A percentile compares a stretch with the other conserved stretches of the same genome.
Evolutionary conservation across 2,888 invertebrate genomes (phyloP).

Genomic region (Philaethria dido): DNA sequence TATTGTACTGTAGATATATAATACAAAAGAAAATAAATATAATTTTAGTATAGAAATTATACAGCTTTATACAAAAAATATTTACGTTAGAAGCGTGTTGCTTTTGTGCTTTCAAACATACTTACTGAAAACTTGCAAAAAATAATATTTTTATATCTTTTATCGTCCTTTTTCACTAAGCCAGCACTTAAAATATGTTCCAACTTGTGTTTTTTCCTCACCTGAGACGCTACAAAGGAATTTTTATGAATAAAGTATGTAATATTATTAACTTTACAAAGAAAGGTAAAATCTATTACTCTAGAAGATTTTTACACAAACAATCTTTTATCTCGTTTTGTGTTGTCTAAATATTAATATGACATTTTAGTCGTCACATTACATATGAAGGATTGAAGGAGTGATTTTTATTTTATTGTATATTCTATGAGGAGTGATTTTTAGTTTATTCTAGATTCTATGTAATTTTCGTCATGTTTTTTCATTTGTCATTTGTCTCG

Average conservation of each 20-base stretch:
- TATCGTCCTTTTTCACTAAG: conserved; percentile 21
- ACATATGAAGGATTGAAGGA: no score
- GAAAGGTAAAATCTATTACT: not conserved
- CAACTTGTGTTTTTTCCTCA: conserved; percentile 19
- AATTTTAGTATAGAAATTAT: not conserved
- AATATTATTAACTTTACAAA: conserved; percentile 19
- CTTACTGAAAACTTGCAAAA: not conserved
- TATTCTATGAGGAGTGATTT: no score
- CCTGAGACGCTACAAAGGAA: conserved; percentile 21
- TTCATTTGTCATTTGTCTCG: no score
- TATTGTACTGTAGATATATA: not conserved
- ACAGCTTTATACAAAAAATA: not conserved
- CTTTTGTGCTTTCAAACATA: not conserved
- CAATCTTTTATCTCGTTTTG: not conserved
- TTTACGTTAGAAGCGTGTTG: not conserved
- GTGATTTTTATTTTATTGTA: no score
- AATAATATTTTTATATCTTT: conserved; percentile 25
- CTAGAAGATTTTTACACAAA: not conserved
- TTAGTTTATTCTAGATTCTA: no score
- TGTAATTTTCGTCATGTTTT: no score
- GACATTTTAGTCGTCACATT: no score
- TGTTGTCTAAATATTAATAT: no score
- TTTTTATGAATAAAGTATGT: conserved; percentile 19
- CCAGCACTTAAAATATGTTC: conserved; percentile 8
- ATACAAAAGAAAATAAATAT: no score